These are phyloP conservation scores for Epizoanthus illoricatus DNA, from an alignment of 92 coral and sea anemone species.

Conservation along the genomic window DNA sequence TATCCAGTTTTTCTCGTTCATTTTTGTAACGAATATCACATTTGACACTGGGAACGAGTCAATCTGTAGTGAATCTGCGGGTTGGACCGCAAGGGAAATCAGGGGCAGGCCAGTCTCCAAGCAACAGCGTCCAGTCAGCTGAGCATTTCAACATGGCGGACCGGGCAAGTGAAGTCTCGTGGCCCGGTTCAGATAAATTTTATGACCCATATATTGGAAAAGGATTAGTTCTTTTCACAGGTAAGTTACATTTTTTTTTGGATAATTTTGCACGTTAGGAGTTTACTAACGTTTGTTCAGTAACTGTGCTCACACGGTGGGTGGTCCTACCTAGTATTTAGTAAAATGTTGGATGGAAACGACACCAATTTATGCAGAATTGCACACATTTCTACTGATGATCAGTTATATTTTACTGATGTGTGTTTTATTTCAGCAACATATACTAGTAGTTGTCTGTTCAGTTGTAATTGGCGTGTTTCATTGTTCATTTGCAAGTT, in stretches of 20 bases:
- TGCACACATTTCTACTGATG: no score
- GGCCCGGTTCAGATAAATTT: conserved; percentile 90
- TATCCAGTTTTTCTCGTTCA: conserved; percentile 34
- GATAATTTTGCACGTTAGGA: background rate
- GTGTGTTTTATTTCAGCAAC: no score
- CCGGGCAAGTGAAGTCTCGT: conserved; percentile 59
- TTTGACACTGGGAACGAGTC: background rate
- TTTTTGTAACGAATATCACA: background rate
- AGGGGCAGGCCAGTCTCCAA: conserved; percentile 52
- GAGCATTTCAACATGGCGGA: conserved; percentile 68
- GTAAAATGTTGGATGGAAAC: no score
- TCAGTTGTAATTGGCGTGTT: no score
- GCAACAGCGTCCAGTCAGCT: conserved; percentile 80
- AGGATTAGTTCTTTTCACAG: conserved; percentile 91
- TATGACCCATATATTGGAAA: conserved; percentile 91
- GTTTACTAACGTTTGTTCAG: background rate
- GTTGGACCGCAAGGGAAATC: background rate
- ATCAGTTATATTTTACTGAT: no score
- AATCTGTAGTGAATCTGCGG: background rate
- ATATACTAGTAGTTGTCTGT: no score
- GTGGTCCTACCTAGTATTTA: no score
- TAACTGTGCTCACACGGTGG: no score
- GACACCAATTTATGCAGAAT: no score
- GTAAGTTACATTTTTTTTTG: conserved; percentile 44
- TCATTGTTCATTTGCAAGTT: no score